Percentiles rank a stretch among this genome's conserved stretches.
phyloP scores from a whole-genome alignment of 2,888 invertebrate species.

The Beris chalybata region DNA sequence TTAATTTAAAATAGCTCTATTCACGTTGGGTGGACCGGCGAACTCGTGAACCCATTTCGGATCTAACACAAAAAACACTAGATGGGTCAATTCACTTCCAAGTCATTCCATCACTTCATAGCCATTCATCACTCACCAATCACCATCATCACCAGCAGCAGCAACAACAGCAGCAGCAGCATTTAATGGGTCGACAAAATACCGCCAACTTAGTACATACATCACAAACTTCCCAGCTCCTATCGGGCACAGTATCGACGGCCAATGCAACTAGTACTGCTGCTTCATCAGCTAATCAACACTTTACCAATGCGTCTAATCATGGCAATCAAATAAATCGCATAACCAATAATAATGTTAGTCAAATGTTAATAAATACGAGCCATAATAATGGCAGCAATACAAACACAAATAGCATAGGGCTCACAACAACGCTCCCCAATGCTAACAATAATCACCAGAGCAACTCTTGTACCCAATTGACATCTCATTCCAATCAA shows the following conservation, averaged over 20 bases:
- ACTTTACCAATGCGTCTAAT: slow-evolving; percentile 46
- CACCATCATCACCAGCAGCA: slow-evolving; percentile 46
- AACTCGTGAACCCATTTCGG: slow-evolving; percentile 46
- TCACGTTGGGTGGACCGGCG: slow-evolving; percentile 55
- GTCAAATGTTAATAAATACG: slow-evolving; percentile 43
- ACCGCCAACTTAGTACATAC: slow-evolving; percentile 34
- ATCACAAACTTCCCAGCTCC: slow-evolving; percentile 34
- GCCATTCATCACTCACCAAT: slow-evolving; percentile 35
- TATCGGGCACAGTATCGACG: slow-evolving; percentile 20
- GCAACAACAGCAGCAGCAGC: slow-evolving; percentile 42
- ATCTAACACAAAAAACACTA: slow-evolving; percentile 42
- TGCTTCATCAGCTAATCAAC: slow-evolving; percentile 34
- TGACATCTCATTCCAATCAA: slow-evolving; percentile 45
- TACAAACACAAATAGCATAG: slow-evolving; percentile 30
- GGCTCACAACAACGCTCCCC: slow-evolving; percentile 13
- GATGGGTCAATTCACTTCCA: slow-evolving; percentile 50
- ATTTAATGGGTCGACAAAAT: slow-evolving; percentile 41
- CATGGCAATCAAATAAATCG: slow-evolving; percentile 52
- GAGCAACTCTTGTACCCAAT: slow-evolving; percentile 33
- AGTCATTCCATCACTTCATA: slow-evolving; percentile 47
- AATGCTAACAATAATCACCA: slow-evolving; percentile 41
- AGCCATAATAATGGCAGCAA: slow-evolving; percentile 37
- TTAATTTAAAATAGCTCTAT: slow-evolving; percentile 47
- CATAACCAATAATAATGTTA: slow-evolving; percentile 50
- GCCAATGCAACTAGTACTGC: slow-evolving; percentile 17